Evolutionary conservation across 2,113 vertebrate genomes (phyloP).

Genomic region (Microtus ochrogaster): DNA sequence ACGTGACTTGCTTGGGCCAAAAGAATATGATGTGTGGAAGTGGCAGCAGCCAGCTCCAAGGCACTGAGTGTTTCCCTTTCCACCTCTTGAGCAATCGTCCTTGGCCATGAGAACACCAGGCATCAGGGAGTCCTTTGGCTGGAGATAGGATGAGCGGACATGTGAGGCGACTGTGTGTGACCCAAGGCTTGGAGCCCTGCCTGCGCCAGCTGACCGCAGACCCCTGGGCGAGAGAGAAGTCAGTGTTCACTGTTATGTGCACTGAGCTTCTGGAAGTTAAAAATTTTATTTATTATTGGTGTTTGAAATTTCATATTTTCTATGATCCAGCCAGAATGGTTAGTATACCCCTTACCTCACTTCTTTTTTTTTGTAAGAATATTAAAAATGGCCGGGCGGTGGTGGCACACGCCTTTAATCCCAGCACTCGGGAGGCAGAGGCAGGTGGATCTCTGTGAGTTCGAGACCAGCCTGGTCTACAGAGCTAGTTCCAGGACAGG

Average conservation of each 20-base stretch:
- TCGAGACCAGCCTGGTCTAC: no score
- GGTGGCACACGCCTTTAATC: no score
- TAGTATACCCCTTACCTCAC: neutral
- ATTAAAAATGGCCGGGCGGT: no score
- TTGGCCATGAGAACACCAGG: neutral
- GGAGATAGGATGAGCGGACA: neutral
- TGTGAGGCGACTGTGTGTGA: neutral
- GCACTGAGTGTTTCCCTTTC: neutral
- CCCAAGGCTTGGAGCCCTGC: neutral
- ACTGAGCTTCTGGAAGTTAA: conserved; percentile 25
- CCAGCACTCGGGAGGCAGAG: no score
- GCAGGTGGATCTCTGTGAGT: no score
- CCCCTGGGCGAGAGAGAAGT: conserved; percentile 28
- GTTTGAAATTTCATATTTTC: neutral
- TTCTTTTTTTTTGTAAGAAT: neutral
- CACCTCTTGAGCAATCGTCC: conserved; percentile 37
- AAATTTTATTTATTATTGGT: neutral
- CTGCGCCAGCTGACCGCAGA: neutral
- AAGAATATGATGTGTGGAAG: conserved; percentile 26
- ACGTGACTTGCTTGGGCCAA: conserved; percentile 38
- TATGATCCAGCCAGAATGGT: neutral
- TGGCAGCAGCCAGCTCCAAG: conserved; percentile 2
- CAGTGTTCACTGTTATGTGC: neutral
- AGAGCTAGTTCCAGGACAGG: no score
- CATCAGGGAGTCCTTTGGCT: neutral